Conservation (phyloP, 2,797 vertebrate species). For the Thamnophis elegans region DNA sequence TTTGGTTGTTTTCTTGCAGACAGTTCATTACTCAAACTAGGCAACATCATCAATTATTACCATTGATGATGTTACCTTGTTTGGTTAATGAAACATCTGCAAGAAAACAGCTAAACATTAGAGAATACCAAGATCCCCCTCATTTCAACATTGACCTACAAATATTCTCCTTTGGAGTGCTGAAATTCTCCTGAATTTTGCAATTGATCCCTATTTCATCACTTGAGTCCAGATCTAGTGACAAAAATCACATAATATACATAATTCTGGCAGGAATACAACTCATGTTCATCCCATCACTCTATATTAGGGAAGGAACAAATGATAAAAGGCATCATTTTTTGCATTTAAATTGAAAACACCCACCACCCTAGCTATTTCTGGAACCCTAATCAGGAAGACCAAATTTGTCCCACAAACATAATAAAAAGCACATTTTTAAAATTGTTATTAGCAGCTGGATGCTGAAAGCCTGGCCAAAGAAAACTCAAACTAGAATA, state of each 20-base stretch:
- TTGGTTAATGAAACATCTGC: neutral
- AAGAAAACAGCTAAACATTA: neutral
- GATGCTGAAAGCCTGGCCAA: slow-evolving; percentile 59
- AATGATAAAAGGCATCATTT: slow-evolving; percentile 35
- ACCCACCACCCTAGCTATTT: slow-evolving; percentile 45
- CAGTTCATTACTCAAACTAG: neutral
- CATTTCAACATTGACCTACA: neutral
- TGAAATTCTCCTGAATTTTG: neutral
- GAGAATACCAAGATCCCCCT: neutral
- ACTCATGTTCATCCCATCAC: neutral
- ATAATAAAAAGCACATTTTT: slow-evolving; percentile 59
- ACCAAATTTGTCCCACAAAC: slow-evolving; percentile 54
- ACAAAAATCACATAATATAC: slow-evolving; percentile 5
- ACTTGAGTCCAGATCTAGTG: neutral
- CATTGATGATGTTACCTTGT: neutral
- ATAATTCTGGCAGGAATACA: neutral
- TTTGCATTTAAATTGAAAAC: slow-evolving; percentile 40
- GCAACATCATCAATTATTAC: neutral
- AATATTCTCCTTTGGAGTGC: neutral
- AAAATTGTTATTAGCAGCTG: slow-evolving; percentile 49
- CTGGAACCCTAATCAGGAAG: slow-evolving; percentile 47
- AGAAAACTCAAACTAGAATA: slow-evolving; percentile 42
- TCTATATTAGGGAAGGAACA: neutral
- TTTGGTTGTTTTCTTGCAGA: neutral
- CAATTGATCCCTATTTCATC: neutral